Percentiles rank a stretch among this genome's conserved stretches.
phyloP scores from a whole-genome alignment of 2,888 invertebrate genomes.

The Allygus modestus region DNA sequence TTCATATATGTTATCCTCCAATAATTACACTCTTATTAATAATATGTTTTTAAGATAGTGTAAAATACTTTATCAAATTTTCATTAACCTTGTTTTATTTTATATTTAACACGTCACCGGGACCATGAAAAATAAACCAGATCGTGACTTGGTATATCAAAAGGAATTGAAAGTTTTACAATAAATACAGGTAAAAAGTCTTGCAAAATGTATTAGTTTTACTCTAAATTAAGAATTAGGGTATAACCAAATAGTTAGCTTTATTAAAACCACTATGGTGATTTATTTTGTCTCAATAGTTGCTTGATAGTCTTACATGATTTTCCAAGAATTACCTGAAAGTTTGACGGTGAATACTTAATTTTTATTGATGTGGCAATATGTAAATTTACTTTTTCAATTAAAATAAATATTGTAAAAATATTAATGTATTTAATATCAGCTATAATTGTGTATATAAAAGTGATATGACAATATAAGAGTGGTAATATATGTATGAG shows the following conservation, averaged over 20 bases:
- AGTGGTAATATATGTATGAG: background rate
- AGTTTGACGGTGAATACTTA: no score
- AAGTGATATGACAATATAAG: slow-evolving; percentile 41
- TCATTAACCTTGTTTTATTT: no score
- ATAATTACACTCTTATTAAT: no score
- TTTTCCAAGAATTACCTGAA: background rate
- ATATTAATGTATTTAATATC: no score
- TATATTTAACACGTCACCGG: no score
- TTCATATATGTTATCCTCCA: no score
- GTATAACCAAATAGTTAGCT: background rate
- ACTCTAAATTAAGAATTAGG: background rate
- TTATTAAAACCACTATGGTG: background rate
- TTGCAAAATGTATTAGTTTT: background rate
- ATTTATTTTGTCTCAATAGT: background rate
- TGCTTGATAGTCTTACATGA: background rate
- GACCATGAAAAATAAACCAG: background rate
- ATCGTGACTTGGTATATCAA: background rate
- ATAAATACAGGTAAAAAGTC: background rate
- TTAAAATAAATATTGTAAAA: no score
- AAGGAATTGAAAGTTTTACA: slow-evolving; percentile 4
- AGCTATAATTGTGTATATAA: background rate
- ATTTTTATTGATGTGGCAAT: background rate
- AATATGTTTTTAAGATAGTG: no score
- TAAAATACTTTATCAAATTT: no score
- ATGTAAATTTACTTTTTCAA: no score